Conservation (phyloP, 2,888 invertebrate genomes). For the Endotricha flammealis region DNA sequence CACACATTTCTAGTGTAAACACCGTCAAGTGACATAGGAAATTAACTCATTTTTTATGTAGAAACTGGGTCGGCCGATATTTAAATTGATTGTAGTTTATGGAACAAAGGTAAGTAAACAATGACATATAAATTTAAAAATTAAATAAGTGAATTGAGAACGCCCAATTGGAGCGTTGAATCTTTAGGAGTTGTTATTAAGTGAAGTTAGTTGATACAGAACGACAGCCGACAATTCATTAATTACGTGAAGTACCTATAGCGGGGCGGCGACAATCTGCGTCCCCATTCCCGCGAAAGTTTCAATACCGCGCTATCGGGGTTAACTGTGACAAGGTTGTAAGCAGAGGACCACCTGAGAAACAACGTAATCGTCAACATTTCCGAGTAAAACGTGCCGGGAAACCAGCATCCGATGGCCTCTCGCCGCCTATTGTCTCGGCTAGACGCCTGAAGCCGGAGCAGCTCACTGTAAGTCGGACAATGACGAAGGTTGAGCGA, state of each 20-base stretch:
- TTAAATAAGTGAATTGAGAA: slow-evolving; percentile 1
- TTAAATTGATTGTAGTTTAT: slow-evolving; percentile 3
- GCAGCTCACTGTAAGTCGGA: slow-evolving; percentile 41
- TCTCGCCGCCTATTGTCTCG: slow-evolving; percentile 33
- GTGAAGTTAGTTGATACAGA: slow-evolving; percentile 28
- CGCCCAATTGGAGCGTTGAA: background rate
- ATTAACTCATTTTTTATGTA: slow-evolving; percentile 25
- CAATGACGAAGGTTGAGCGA: slow-evolving; percentile 59
- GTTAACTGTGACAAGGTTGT: slow-evolving; percentile 71
- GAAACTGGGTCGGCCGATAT: slow-evolving; percentile 8
- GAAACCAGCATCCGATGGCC: slow-evolving; percentile 35
- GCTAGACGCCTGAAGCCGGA: slow-evolving; percentile 23
- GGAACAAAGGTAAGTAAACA: background rate
- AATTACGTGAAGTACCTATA: slow-evolving; percentile 53
- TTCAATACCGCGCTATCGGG: slow-evolving; percentile 55
- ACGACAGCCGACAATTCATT: slow-evolving; percentile 38
- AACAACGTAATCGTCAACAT: slow-evolving; percentile 53
- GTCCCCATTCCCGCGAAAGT: slow-evolving; percentile 62
- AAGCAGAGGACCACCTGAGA: slow-evolving; percentile 61
- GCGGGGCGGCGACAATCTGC: slow-evolving; percentile 36
- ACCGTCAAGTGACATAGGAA: slow-evolving; percentile 31
- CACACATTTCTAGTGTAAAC: slow-evolving; percentile 63
- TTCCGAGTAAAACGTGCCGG: slow-evolving; percentile 51
- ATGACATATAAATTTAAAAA: slow-evolving; percentile 1
- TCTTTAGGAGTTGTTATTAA: slow-evolving; percentile 15